phyloP scores from a whole-genome alignment of 2,113 vertebrate genomes.

The Lepidothrix coronata region DNA sequence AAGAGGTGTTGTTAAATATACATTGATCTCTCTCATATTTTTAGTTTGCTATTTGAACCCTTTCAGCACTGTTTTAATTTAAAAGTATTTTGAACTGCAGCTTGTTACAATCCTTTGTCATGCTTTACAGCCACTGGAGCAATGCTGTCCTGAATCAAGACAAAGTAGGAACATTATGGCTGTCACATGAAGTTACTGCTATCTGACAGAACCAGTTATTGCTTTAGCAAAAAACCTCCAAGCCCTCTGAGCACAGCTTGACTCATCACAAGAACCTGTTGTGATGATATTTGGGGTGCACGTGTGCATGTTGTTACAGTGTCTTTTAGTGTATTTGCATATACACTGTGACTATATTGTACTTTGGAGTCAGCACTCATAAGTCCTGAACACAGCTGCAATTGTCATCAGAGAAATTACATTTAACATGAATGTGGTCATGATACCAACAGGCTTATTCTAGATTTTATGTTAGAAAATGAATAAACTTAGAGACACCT shows the following conservation, averaged over 20 bases:
- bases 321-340: constrained; percentile 9
- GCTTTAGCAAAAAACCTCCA: constrained; percentile 8
- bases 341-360: not conserved
- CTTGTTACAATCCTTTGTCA: not conserved
- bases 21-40: not conserved
- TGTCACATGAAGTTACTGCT: constrained; percentile 36
- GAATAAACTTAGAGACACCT: not conserved
- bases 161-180: constrained; percentile 29
- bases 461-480: not conserved
- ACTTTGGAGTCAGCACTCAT: not conserved
- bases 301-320: not conserved
- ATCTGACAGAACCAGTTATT: constrained; percentile 22
- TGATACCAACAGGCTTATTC: not conserved
- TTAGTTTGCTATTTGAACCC: not conserved
- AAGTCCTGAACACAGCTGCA: not conserved
- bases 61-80: not conserved
- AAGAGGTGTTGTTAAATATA: not conserved
- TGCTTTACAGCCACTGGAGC: constrained; percentile 29
- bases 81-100: not conserved
- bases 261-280: not conserved
- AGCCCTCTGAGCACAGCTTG: constrained; percentile 4
- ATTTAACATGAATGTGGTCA: not conserved
- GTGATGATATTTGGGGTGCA: not conserved
- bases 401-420: not conserved
- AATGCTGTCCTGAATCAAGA: constrained; percentile 44